phyloP scores from a whole-genome alignment of 2,888 invertebrate species.

The Lissonota sp. region DNA sequence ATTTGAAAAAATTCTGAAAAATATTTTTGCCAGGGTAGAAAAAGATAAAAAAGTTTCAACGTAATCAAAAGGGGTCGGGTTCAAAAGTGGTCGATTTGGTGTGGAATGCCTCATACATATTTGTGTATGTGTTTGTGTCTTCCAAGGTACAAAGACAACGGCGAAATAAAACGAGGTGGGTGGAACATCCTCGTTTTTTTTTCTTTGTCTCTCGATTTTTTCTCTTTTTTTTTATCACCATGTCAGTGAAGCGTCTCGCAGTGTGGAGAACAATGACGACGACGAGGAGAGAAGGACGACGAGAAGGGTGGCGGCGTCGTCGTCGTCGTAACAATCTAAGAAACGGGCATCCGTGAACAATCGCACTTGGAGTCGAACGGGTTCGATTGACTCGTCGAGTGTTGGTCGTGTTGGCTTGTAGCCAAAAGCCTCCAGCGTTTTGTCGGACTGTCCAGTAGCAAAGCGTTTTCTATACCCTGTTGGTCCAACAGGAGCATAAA shows the following conservation, averaged over 20 bases:
- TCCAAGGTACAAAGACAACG: conserved; percentile 23
- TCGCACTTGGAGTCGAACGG: conserved; percentile 54
- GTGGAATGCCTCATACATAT: too few species aligned
- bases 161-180: conserved; percentile 36
- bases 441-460: conserved; percentile 9
- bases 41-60: too few species aligned
- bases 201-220: background rate
- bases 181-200: conserved; percentile 30
- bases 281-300: background rate
- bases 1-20: too few species aligned
- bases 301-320: conserved; percentile 45
- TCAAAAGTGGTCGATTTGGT: too few species aligned
- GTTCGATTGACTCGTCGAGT: conserved; percentile 72
- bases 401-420: conserved; percentile 48
- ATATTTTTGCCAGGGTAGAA: too few species aligned
- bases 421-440: conserved; percentile 31
- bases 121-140: conserved; percentile 13
- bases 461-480: conserved; percentile 46
- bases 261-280: too few species aligned
- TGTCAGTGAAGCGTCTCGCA: conserved; percentile 15
- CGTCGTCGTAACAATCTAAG: conserved; percentile 61
- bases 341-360: conserved; percentile 59
- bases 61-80: too few species aligned
- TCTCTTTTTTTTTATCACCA: conserved; percentile 36
- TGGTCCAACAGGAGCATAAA: conserved; percentile 58